phyloP scores from a whole-genome alignment of 2,888 invertebrate genomes.

The Sepiola atlantica region DNA sequence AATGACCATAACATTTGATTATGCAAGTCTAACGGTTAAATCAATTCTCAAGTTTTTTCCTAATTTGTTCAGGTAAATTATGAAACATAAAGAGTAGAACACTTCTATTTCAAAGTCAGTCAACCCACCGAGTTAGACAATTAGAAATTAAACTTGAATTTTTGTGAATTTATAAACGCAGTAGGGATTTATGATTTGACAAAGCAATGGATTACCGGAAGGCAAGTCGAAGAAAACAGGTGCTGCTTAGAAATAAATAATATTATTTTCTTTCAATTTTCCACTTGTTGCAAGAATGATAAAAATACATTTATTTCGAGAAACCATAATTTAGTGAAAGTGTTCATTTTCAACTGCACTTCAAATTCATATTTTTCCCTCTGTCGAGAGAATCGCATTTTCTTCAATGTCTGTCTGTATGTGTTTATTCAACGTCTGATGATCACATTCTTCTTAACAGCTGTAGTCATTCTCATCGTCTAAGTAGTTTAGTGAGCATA shows the following conservation, averaged over 20 bases:
- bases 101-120: background rate
- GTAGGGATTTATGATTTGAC: background rate
- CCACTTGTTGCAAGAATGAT: background rate
- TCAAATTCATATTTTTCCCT: background rate
- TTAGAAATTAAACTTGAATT: constrained; percentile 32
- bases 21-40: background rate
- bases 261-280: background rate
- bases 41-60: background rate
- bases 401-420: too few species aligned
- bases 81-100: constrained; percentile 16
- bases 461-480: too few species aligned
- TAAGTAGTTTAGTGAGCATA: too few species aligned
- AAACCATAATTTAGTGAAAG: background rate
- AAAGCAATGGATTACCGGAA: constrained; percentile 15
- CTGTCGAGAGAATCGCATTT: background rate
- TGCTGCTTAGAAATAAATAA: background rate
- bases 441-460: too few species aligned
- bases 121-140: background rate
- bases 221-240: background rate
- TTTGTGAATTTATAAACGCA: constrained; percentile 13
- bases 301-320: background rate
- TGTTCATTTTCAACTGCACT: background rate
- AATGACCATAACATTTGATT: too few species aligned
- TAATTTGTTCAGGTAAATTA: background rate
- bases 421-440: too few species aligned